Conservation (phyloP, 2,113 vertebrate genomes). For the Poeciliopsis retropinna region DNA sequence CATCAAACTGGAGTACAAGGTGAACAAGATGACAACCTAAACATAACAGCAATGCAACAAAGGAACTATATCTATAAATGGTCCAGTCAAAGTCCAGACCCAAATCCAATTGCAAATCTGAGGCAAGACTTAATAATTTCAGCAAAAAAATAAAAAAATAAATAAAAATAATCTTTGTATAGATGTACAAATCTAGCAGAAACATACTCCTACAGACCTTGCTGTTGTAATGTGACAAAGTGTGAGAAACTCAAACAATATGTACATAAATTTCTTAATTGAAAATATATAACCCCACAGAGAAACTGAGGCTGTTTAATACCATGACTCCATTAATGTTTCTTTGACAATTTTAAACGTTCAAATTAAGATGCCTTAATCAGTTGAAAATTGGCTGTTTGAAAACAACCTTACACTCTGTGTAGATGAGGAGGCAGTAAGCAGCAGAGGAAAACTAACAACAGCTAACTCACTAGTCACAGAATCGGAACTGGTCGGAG, state of each 20-base stretch:
- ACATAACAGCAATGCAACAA: not conserved
- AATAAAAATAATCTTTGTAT: too few species aligned
- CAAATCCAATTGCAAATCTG: not conserved
- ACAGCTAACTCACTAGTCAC: conserved; percentile 73
- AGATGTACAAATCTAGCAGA: too few species aligned
- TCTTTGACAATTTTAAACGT: not conserved
- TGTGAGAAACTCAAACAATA: not conserved
- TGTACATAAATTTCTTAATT: too few species aligned
- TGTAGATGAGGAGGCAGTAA: not conserved
- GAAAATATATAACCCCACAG: not conserved
- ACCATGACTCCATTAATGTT: not conserved
- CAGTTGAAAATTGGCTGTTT: not conserved
- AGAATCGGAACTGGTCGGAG: conserved; percentile 75
- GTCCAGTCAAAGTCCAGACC: not conserved
- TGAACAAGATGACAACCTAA: not conserved
- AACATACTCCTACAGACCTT: not conserved
- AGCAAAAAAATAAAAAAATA: not conserved
- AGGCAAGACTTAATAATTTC: not conserved
- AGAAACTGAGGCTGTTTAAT: too few species aligned
- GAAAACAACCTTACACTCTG: not conserved
- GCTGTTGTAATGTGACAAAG: not conserved
- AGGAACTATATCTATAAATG: not conserved
- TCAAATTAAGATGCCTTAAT: not conserved
- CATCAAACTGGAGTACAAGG: not conserved
- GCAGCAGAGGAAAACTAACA: conserved; percentile 7